phyloP scores from a whole-genome alignment of 2,888 invertebrate species.

The Volucella bombylans region DNA sequence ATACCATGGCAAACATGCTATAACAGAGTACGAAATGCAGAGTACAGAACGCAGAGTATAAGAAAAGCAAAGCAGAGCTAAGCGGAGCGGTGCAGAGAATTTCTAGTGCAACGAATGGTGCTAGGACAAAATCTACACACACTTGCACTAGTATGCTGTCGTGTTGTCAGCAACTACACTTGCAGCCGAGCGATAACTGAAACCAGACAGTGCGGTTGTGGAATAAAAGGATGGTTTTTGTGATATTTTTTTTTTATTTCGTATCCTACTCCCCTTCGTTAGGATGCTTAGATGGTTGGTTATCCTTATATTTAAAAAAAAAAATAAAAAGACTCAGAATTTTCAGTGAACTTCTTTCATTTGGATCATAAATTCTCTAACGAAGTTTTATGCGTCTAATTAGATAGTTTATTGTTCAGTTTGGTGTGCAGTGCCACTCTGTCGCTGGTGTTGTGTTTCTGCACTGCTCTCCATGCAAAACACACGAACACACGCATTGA shows the following conservation, averaged over 20 bases:
- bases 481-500: slow-evolving; percentile 68
- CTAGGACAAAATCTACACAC: slow-evolving; percentile 44
- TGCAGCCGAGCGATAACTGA: slow-evolving; percentile 50
- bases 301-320: slow-evolving; percentile 45
- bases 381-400: slow-evolving; percentile 72
- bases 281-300: slow-evolving; percentile 29
- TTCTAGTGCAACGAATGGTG: slow-evolving; percentile 66
- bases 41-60: no score
- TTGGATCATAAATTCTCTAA: slow-evolving; percentile 63
- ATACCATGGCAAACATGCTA: slow-evolving; percentile 25
- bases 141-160: slow-evolving; percentile 40
- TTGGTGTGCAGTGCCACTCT: slow-evolving; percentile 28
- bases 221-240: slow-evolving; percentile 51
- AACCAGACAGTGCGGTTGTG: slow-evolving; percentile 69
- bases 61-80: slow-evolving; percentile 6
- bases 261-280: slow-evolving; percentile 47
- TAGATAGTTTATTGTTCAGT: slow-evolving; percentile 72
- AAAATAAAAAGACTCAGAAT: slow-evolving; percentile 20
- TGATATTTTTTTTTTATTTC: slow-evolving; percentile 14
- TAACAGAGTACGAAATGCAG: no score
- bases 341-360: slow-evolving; percentile 58
- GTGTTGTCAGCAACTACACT: slow-evolving; percentile 54
- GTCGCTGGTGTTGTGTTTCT: slow-evolving; percentile 28
- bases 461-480: slow-evolving; percentile 30
- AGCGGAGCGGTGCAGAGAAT: slow-evolving; percentile 41